A percentile compares a stretch with the other conserved stretches of the same genome.
Evolutionary conservation across 2,113 vertebrate species (phyloP).

Genomic region (Campylorhamphus procurvoides): DNA sequence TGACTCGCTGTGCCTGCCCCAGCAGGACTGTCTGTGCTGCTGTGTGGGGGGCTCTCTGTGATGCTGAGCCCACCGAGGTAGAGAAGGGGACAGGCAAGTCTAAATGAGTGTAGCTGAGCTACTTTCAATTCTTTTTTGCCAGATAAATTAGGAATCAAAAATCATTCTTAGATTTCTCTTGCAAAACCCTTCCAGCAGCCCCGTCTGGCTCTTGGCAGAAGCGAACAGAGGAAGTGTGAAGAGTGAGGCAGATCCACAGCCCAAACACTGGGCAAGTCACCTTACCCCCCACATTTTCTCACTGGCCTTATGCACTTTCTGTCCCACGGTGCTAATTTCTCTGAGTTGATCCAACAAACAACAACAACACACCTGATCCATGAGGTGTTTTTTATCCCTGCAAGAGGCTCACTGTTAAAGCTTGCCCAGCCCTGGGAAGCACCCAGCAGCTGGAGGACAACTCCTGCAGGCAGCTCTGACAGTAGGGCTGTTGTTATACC

Average conservation of each 20-base stretch:
- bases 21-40: neutral
- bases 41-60: neutral
- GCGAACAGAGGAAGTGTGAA: neutral
- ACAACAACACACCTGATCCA: neutral
- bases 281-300: neutral
- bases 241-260: neutral
- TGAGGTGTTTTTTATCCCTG: neutral
- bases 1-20: neutral
- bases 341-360: neutral
- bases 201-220: neutral
- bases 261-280: neutral
- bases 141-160: neutral
- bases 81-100: neutral
- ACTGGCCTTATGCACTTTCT: neutral
- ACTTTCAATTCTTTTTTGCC: neutral
- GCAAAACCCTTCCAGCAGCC: neutral
- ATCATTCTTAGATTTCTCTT: neutral
- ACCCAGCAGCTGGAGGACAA: neutral
- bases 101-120: neutral
- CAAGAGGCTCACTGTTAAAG: neutral
- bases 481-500: fast-evolving
- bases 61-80: fast-evolving
- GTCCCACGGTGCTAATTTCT: neutral
- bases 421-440: neutral
- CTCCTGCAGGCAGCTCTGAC: neutral